phyloP scores from a whole-genome alignment of 2,797 vertebrate genomes.

The Luscinia luscinia region DNA sequence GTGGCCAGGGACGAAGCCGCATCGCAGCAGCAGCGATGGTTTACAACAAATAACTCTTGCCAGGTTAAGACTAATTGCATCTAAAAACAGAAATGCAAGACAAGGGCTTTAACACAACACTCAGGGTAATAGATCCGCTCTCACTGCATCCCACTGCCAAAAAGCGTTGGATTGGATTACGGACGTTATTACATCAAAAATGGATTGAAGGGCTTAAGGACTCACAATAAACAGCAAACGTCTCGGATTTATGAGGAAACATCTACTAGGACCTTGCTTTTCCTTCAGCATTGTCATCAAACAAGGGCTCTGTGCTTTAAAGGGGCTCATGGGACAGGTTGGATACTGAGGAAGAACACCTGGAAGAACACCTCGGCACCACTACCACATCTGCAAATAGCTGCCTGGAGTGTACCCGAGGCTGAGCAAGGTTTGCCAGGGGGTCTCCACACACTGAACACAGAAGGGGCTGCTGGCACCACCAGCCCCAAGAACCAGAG shows the following conservation, averaged over 20 bases:
- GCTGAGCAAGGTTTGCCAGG: rapidly evolving
- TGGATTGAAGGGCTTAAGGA: conserved; percentile 55
- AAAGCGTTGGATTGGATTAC: conserved; percentile 46
- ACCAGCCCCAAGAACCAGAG: not conserved
- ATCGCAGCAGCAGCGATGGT: not conserved
- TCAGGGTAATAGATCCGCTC: conserved; percentile 35
- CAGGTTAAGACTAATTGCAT: conserved; percentile 65
- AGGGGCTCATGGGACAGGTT: not conserved
- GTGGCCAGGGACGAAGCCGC: not conserved
- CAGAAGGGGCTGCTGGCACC: not conserved
- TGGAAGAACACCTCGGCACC: not conserved
- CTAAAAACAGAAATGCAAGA: conserved; percentile 70
- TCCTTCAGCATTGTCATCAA: not conserved
- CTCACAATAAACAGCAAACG: conserved; percentile 29
- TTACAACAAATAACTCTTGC: conserved; percentile 41
- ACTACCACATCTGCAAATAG: not conserved
- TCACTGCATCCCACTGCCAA: conserved; percentile 20
- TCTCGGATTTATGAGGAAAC: not conserved
- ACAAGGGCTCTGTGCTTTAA: not conserved
- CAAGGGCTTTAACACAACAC: conserved; percentile 53
- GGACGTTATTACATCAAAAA: conserved; percentile 42
- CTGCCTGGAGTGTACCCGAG: not conserved
- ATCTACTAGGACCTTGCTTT: not conserved
- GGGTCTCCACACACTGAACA: not conserved
- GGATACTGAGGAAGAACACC: not conserved